Percentiles rank a stretch among this genome's conserved stretches.
Conservation (phyloP, 2,797 vertebrate genomes). For the Australoheros facetus region DNA sequence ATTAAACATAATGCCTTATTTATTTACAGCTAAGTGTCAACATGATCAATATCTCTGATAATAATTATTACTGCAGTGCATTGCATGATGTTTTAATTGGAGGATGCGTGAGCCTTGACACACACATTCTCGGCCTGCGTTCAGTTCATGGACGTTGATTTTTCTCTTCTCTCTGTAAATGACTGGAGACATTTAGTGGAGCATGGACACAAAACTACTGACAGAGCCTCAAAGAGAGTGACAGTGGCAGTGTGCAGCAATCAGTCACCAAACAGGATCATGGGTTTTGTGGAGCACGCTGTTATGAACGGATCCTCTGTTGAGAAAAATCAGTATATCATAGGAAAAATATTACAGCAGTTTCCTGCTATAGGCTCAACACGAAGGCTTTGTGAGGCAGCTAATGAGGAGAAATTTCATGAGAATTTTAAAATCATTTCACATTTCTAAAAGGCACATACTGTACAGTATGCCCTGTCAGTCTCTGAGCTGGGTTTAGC, state of each 20-base stretch:
- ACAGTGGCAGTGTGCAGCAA: neutral
- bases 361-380: neutral
- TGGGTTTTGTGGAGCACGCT: neutral
- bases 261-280: neutral
- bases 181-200: conserved; percentile 1
- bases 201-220: neutral
- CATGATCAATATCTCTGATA: neutral
- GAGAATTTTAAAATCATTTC: neutral
- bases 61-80: neutral
- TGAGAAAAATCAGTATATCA: neutral
- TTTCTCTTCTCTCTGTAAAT: conserved; percentile 36
- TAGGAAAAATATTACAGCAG: neutral
- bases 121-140: neutral
- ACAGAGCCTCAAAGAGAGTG: neutral
- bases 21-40: neutral
- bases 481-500: neutral
- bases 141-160: neutral
- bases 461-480: neutral
- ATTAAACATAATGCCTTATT: neutral
- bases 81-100: fast-evolving
- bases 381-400: neutral
- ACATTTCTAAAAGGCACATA: neutral
- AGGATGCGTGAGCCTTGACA: neutral
- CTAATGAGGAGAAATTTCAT: neutral
- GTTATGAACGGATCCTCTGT: neutral